Evolutionary conservation across 2,888 invertebrate genomes (phyloP).

Genomic region (Melinaea marsaeus): DNA sequence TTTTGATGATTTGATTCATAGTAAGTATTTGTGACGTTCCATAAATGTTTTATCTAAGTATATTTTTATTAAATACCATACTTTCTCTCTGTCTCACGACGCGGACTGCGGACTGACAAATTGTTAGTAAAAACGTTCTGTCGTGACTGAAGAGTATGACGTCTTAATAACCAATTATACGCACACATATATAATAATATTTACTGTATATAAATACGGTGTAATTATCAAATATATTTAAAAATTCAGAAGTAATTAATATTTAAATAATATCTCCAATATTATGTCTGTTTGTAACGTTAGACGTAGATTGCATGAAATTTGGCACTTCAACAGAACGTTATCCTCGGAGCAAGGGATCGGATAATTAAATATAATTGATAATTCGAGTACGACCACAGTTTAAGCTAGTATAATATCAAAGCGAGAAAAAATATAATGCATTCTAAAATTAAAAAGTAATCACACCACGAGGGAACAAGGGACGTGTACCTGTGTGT

Average conservation of each 20-base stretch:
- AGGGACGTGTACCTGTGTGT: constrained; percentile 13
- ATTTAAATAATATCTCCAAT: too few species aligned
- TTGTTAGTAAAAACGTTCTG: neutral
- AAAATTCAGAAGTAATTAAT: too few species aligned
- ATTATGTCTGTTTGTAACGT: too few species aligned
- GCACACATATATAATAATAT: neutral
- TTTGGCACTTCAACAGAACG: too few species aligned
- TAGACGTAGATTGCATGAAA: too few species aligned
- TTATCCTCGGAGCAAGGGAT: too few species aligned
- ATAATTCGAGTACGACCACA: too few species aligned
- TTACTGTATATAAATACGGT: neutral
- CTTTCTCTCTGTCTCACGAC: neutral
- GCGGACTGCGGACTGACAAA: neutral
- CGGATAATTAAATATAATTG: too few species aligned
- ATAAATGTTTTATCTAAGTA: neutral
- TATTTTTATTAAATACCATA: neutral
- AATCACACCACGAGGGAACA: constrained; percentile 5
- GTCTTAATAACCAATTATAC: neutral
- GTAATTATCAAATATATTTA: neutral
- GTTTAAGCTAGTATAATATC: too few species aligned
- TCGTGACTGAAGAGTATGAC: neutral
- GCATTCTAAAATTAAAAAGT: constrained; percentile 37
- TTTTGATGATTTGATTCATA: neutral
- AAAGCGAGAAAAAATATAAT: neutral
- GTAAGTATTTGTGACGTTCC: neutral